phyloP scores from a whole-genome alignment of 2,888 invertebrate species.

The Drosophila antonietae region DNA sequence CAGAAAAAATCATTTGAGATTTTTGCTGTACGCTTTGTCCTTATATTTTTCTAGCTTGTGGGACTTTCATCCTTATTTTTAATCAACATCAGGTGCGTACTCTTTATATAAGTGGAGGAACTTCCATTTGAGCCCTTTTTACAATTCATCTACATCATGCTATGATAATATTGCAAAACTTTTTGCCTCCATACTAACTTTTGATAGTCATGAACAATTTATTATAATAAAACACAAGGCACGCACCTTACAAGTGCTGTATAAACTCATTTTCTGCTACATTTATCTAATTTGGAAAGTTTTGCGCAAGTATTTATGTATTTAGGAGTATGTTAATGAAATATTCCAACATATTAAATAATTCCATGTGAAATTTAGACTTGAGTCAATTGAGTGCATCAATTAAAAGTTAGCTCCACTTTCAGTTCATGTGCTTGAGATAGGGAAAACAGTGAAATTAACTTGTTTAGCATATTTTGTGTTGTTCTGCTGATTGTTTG shows the following conservation, averaged over 20 bases:
- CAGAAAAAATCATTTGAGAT: background rate
- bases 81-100: background rate
- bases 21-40: background rate
- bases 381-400: slow-evolving; percentile 60
- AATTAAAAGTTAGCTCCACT: slow-evolving; percentile 51
- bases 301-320: background rate
- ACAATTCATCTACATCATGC: background rate
- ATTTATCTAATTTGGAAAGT: slow-evolving; percentile 20
- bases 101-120: background rate
- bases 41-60: background rate
- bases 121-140: background rate
- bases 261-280: slow-evolving; percentile 9
- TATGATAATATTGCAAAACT: background rate
- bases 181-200: slow-evolving; percentile 6
- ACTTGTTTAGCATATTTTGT: slow-evolving; percentile 34
- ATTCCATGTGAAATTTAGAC: slow-evolving; percentile 9
- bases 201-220: background rate
- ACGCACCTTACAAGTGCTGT: too few relatives aligned
- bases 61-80: background rate
- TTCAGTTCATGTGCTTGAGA: slow-evolving; percentile 22
- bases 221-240: background rate
- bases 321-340: background rate
- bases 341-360: background rate
- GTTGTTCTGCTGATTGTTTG: background rate
- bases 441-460: slow-evolving; percentile 26